Evolutionary conservation across 2,797 vertebrate genomes (phyloP).

Genomic region (Sebastes trivittatus): DNA sequence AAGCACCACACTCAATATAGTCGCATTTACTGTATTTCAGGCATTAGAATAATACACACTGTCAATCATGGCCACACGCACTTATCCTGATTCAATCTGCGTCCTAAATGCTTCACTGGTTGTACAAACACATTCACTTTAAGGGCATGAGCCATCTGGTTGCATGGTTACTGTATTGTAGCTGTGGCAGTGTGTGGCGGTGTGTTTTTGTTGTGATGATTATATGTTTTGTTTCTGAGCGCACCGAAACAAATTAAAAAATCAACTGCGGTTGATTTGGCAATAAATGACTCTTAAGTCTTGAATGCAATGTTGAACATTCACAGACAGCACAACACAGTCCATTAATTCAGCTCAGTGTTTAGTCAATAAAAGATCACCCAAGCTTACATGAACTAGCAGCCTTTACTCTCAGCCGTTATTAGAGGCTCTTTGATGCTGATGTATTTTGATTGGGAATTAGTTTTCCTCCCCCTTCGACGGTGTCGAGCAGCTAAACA

Average conservation of each 20-base stretch:
- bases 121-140: background rate
- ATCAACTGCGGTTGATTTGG: background rate
- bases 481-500: slow-evolving; percentile 66
- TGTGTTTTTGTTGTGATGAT: background rate
- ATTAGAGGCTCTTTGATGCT: slow-evolving; percentile 62
- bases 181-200: background rate
- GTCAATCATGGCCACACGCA: background rate
- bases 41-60: background rate
- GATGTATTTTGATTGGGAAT: slow-evolving; percentile 77
- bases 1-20: background rate
- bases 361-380: background rate
- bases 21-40: background rate
- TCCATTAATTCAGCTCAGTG: background rate
- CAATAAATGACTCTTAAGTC: background rate
- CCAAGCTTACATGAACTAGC: background rate
- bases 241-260: background rate
- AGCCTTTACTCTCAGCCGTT: slow-evolving; percentile 19
- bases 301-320: background rate
- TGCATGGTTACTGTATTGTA: background rate
- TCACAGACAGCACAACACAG: background rate
- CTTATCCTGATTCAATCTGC: background rate
- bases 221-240: background rate
- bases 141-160: background rate
- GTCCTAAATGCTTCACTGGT: background rate
- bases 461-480: slow-evolving; percentile 54